Evolutionary conservation across 1,140 invertebrate genomes (phyloP), one percentile per base, ranked within the genome.

Genomic region (Drosophila kepulauana): DNA sequence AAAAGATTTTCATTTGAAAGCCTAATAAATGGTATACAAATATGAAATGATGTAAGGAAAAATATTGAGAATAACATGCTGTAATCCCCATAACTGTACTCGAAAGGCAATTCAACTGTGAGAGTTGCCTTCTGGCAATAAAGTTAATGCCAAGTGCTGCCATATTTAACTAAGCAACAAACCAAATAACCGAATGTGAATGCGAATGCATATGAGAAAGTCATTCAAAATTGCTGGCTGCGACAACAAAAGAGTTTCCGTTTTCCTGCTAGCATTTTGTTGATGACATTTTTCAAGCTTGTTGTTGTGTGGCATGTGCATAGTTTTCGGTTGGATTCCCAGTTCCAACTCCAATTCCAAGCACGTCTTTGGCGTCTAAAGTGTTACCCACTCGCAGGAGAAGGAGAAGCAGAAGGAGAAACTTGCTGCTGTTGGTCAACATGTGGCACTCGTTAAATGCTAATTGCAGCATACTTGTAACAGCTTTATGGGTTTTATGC

Each of bases 381-480:
- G 30, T 48, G 5, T 38, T 56, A 28, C 35, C 7, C 25, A 43
- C 20, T 52, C 33, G 15, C 8, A 25, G 6, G 20, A 20, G 20
- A 3, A 25, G 20, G 20, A 20, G 20, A 20, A 25, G 16, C 1
- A 20, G 20, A 25, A 3, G 3, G 20, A 25, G 20, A 25, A 16
- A 10, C 48, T 28, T 15, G 15, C 15, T 41, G 48, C 51, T 30
- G 20, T 3, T 35, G 30, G 52, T 56, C 52, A 56, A 38, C 81
- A 84, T 84, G 82, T 85, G 82, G 71, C 63, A 71, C 79, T 80
- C 84, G 77, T 78, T 79, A 71, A 79, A 88, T 84, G 80, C 85
- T 89, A 88, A 88, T 88, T 88, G 78, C 85, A 62, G 65, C 78
- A 78, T 89, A 79, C 78, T 81, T 84, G 74, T 70, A 68, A 66